A percentile compares a stretch with the other conserved stretches of the same genome.
Evolutionary conservation across 2,113 vertebrate genomes (phyloP).

Genomic region (Drymodes brunneopygia): DNA sequence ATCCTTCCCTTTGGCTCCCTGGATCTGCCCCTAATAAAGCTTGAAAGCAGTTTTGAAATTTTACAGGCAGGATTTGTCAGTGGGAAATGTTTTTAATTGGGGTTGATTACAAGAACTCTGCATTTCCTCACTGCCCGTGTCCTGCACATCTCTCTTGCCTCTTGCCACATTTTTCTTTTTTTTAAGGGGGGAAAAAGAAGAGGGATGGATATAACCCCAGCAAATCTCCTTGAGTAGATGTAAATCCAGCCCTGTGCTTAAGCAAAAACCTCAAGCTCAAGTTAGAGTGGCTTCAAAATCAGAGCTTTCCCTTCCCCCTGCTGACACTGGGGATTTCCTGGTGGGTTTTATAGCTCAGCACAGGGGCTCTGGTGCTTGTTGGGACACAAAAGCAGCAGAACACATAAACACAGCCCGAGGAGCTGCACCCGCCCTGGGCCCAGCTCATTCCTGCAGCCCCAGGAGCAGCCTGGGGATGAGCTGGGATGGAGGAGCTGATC

Average conservation of each 20-base stretch:
- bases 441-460: accelerated
- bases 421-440: accelerated
- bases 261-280: not conserved
- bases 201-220: not conserved
- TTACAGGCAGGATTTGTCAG: not conserved
- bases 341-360: not conserved
- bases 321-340: not conserved
- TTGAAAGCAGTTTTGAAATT: not conserved
- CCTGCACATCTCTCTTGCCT: not conserved
- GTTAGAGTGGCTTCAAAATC: not conserved
- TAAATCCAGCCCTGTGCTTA: not conserved
- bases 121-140: not conserved
- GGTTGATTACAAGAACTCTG: not conserved
- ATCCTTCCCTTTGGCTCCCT: not conserved
- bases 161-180: not conserved
- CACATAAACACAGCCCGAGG: not conserved
- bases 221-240: not conserved
- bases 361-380: accelerated
- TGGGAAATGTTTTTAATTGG: not conserved
- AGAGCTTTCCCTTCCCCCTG: not conserved
- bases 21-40: not conserved
- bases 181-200: accelerated
- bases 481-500: not conserved
- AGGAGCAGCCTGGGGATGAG: not conserved
- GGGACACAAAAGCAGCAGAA: not conserved